Percentiles rank a stretch among this genome's conserved stretches.
Conservation (phyloP, 2,113 vertebrate genomes). For the Grus americana region DNA sequence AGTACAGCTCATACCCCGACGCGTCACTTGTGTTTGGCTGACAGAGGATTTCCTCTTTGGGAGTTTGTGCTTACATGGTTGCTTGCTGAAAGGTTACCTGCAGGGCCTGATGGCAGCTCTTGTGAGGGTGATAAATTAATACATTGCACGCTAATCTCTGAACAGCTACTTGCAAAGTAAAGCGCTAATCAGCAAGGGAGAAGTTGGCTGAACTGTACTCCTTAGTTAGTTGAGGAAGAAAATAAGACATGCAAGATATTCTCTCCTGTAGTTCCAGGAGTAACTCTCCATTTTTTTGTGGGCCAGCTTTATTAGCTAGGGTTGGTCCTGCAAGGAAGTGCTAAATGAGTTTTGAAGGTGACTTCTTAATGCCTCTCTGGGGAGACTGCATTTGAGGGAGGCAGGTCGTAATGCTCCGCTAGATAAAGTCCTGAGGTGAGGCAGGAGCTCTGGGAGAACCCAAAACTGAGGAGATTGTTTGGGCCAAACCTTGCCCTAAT, state of each 20-base stretch:
- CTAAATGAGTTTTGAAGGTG: neutral
- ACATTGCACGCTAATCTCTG: neutral
- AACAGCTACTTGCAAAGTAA: neutral
- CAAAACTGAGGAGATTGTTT: neutral
- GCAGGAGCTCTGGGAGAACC: neutral
- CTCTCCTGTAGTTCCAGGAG: neutral
- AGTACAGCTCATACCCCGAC: rapidly evolving
- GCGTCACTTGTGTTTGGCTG: neutral
- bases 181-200: neutral
- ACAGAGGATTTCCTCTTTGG: neutral
- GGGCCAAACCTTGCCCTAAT: neutral
- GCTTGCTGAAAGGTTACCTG: neutral
- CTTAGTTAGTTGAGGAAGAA: neutral
- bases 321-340: neutral
- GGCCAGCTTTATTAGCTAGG: neutral
- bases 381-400: neutral
- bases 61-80: neutral
- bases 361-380: neutral
- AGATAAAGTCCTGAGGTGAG: neutral
- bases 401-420: rapidly evolving
- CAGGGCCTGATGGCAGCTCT: neutral
- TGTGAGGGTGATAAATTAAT: neutral
- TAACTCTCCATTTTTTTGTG: neutral
- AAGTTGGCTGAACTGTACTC: neutral
- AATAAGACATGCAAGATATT: neutral